Percentiles rank a stretch among this genome's conserved stretches.
Evolutionary conservation across 2,113 vertebrate species (phyloP).

Genomic region (Dromas ardeola): DNA sequence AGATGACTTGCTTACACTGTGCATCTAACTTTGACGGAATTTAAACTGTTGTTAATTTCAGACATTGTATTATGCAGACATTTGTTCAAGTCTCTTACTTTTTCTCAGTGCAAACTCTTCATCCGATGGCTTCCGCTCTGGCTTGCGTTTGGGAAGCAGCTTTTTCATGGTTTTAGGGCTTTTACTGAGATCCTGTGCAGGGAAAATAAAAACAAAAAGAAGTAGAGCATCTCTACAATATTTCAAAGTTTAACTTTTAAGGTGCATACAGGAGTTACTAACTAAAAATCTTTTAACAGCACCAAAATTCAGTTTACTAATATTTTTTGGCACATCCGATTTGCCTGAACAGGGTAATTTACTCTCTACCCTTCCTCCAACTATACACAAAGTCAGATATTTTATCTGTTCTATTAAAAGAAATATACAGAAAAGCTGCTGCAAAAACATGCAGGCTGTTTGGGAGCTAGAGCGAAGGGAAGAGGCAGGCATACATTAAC

Average conservation of each 20-base stretch:
- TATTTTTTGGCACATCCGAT: background rate
- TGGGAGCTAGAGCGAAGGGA: background rate
- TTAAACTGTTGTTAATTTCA: background rate
- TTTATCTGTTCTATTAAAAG: background rate
- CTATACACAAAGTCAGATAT: background rate
- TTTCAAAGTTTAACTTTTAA: background rate
- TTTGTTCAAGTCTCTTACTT: slow-evolving; percentile 78
- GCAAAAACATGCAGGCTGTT: background rate
- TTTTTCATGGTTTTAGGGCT: slow-evolving; percentile 99
- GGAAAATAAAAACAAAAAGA: background rate
- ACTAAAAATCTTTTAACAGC: background rate
- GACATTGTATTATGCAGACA: background rate
- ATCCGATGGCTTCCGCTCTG: slow-evolving; percentile 95
- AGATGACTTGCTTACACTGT: background rate
- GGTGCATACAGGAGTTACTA: background rate
- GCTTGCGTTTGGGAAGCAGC: slow-evolving; percentile 95
- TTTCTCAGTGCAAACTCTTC: slow-evolving; percentile 97
- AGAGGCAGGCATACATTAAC: background rate
- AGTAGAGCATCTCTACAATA: background rate
- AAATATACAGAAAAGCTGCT: background rate
- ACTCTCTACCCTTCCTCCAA: background rate
- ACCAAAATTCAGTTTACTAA: background rate
- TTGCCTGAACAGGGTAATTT: background rate
- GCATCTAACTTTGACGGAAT: background rate
- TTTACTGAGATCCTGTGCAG: slow-evolving; percentile 92